Percentiles rank a stretch among this genome's conserved stretches.
These are phyloP conservation scores for Gallinago nigripennis DNA, from an alignment of 2,797 vertebrate genomes.

Conservation along the genomic window DNA sequence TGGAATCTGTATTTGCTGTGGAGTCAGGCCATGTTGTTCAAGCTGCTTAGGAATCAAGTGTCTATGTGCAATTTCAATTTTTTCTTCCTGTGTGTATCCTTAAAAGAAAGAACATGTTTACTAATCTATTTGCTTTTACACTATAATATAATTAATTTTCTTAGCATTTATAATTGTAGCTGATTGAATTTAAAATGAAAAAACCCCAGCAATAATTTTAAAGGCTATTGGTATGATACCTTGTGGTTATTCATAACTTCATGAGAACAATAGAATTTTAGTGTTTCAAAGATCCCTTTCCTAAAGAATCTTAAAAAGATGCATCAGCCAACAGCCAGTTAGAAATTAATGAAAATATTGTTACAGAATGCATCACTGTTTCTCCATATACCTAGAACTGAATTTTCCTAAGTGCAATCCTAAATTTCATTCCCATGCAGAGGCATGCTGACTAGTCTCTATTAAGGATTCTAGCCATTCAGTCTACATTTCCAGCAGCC, in stretches of 20 bases:
- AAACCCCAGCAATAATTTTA: background rate
- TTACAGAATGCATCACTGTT: background rate
- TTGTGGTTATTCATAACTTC: background rate
- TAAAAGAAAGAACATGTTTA: background rate
- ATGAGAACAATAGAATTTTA: background rate
- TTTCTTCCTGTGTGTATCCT: slow-evolving; percentile 98
- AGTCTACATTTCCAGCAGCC: background rate
- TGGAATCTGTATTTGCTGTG: slow-evolving; percentile 92
- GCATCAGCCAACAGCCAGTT: background rate
- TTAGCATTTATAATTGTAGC: background rate
- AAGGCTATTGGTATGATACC: background rate
- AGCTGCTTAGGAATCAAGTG: slow-evolving; percentile 96
- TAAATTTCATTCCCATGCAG: background rate
- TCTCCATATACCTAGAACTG: background rate
- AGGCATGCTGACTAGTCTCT: background rate
- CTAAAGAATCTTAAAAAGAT: background rate
- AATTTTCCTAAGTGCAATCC: background rate
- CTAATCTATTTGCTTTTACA: background rate
- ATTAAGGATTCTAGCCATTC: background rate
- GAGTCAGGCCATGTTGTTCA: slow-evolving; percentile 92
- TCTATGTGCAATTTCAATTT: slow-evolving; percentile 95
- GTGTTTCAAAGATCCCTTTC: background rate
- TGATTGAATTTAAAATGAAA: background rate
- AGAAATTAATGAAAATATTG: background rate
- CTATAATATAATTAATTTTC: background rate